Evolutionary conservation across 30 jellyfish, hydroid and myxozoan genomes (phyloP), one percentile per base, ranked within the genome.

Genomic region (Cassiopea andromeda): DNA sequence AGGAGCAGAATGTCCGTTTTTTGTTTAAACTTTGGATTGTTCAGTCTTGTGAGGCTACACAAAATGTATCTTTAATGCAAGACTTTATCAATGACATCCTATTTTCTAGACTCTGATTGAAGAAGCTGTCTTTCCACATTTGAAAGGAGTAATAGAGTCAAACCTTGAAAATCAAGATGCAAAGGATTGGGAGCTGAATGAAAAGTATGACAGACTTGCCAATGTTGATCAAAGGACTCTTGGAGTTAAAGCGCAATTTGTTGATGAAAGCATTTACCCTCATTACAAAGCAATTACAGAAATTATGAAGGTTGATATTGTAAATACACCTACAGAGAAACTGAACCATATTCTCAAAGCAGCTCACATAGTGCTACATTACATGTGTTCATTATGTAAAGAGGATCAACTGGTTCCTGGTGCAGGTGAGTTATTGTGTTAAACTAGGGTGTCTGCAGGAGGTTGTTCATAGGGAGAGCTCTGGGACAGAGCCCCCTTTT

Each of bases 321-420:
- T 76, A 16, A 54, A 9, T 10, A 76, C 94, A 14, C 98, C 98
- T 0, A 69, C 96, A 1, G 94, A 77, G 80, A 93, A 88, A 74
- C 46, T 93, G 86, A 85, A 80, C 64, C 59, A 72, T 1, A 78
- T 93, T 46, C 73, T 93, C 38, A 75, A 19, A 7, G 96, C 98
- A 60, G 93, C 98, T 3, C 97, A 88, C 5, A 73, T 67, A 7
- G 88, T 85, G 4, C 77, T 87, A 5, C 81, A 73, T 47, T 74
- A 48, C 47, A 80, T 93, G 91, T 68, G 58, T 60, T 69, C 87
- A 13, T 44, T 83, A 19, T 87, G 94, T 71, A 44, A 67, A 15
- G 80, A 72, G 48, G 85, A 71, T 12, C 69, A 93, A 14, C 81
- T 47, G 13, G 94, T 83, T 5, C 93, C 98, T 57, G 98, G 98